These are phyloP conservation scores for Masnerella sp. DNA, from an alignment of 2,888 invertebrate genomes.

Conservation along the genomic window DNA sequence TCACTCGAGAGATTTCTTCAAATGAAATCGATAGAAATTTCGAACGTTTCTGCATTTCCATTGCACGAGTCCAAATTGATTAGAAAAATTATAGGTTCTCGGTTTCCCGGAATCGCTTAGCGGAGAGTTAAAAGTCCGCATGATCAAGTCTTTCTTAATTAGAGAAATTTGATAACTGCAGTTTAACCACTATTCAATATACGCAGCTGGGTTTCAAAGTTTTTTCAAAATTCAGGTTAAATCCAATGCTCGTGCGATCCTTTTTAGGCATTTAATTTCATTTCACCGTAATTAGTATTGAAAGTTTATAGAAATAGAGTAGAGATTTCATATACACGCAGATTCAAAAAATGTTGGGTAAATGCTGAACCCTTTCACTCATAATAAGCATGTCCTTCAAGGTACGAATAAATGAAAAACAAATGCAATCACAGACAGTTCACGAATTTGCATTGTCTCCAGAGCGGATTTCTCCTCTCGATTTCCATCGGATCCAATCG, in stretches of 20 bases:
- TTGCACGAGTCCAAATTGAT: slow-evolving; percentile 14
- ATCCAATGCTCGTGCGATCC: too few relatives aligned
- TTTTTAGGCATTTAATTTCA: too few relatives aligned
- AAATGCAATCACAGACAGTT: slow-evolving; percentile 19
- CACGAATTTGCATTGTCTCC: slow-evolving; percentile 42
- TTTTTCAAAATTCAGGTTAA: too few relatives aligned
- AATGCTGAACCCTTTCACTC: neutral
- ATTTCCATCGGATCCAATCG: slow-evolving; percentile 28
- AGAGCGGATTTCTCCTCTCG: slow-evolving; percentile 38
- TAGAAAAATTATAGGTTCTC: slow-evolving; percentile 9
- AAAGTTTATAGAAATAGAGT: too few relatives aligned
- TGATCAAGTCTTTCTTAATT: slow-evolving; percentile 16
- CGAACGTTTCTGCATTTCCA: slow-evolving; percentile 13
- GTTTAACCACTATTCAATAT: neutral
- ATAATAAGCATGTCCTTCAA: neutral
- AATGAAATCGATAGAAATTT: slow-evolving; percentile 26
- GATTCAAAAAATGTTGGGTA: too few relatives aligned
- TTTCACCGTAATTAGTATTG: too few relatives aligned
- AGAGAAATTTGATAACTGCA: slow-evolving; percentile 10
- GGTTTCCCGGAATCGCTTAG: slow-evolving; percentile 2
- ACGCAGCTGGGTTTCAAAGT: too few relatives aligned
- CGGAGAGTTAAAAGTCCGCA: slow-evolving; percentile 6
- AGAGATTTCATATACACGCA: too few relatives aligned
- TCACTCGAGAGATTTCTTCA: neutral
- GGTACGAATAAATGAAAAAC: neutral